A percentile compares a stretch with the other conserved stretches of the same genome.
phyloP scores from a whole-genome alignment of 2,888 invertebrate genomes.

The Stegana nigrithorax region DNA sequence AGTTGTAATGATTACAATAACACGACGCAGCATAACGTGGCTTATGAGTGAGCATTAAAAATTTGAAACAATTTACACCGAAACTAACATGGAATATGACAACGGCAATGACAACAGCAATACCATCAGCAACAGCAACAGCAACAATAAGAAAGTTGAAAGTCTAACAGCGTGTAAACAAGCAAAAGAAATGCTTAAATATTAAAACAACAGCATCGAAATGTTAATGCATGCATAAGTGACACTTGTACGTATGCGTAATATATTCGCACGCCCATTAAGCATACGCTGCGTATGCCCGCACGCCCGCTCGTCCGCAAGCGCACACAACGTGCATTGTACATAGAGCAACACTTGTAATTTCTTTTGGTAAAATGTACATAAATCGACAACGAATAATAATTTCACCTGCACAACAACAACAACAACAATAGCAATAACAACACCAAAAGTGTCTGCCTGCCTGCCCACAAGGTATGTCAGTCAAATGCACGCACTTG shows the following conservation, averaged over 20 bases:
- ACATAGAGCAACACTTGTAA: background rate
- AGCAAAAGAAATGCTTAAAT: background rate
- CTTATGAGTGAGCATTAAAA: conserved; percentile 1
- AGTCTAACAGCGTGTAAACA: background rate
- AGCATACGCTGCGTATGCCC: conserved; percentile 37
- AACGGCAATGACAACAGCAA: background rate
- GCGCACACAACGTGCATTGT: background rate
- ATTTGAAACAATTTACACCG: conserved; percentile 4
- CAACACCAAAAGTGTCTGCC: background rate
- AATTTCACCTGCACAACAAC: background rate
- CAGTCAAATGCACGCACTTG: conserved; percentile 13
- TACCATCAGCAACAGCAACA: background rate
- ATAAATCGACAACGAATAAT: background rate
- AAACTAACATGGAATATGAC: background rate
- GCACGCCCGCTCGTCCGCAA: background rate
- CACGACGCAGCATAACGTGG: too few species aligned
- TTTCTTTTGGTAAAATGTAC: background rate
- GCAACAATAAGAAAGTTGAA: background rate
- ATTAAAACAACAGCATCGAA: too few species aligned
- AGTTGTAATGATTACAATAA: too few species aligned
- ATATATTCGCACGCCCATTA: conserved; percentile 32
- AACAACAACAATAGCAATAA: background rate
- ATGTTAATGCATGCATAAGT: background rate
- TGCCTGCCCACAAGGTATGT: background rate
- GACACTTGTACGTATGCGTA: conserved; percentile 13